A percentile compares a stretch with the other conserved stretches of the same genome.
Evolutionary conservation across 2,113 vertebrate species (phyloP).

Genomic region (Melozone crissalis): DNA sequence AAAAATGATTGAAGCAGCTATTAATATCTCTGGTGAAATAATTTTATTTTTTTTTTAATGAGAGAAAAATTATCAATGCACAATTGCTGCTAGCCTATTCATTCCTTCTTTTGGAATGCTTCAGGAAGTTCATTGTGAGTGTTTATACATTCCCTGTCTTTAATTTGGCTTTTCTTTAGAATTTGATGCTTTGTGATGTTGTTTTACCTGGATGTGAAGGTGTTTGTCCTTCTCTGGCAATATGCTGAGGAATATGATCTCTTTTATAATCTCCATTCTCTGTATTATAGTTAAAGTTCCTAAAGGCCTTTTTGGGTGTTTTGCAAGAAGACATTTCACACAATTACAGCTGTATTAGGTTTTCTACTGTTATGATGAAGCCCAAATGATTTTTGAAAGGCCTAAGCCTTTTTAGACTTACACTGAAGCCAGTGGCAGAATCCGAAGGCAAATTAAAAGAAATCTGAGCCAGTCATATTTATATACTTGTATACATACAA

Average conservation of each 20-base stretch:
- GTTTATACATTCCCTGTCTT: background rate
- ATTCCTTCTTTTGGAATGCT: background rate
- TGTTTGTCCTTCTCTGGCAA: background rate
- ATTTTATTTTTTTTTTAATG: background rate
- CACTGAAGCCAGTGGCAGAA: background rate
- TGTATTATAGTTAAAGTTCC: background rate
- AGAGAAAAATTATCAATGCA: background rate
- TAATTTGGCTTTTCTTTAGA: background rate
- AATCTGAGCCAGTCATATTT: background rate
- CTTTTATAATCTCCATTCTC: background rate
- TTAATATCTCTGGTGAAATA: background rate
- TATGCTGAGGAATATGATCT: background rate
- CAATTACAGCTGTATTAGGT: background rate
- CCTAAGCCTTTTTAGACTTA: background rate
- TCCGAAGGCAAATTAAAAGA: background rate
- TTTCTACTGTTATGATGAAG: constrained; percentile 17
- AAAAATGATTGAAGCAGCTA: background rate
- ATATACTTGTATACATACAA: background rate
- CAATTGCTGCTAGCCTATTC: background rate
- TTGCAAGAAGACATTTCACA: background rate
- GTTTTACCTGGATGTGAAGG: background rate
- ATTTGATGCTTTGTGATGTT: background rate
- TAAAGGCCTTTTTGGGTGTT: background rate
- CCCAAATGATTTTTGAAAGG: constrained; percentile 22
- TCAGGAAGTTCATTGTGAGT: background rate